Base-by-base conservation (phyloP, 2,113 vertebrate genomes). In the Brachyhypopomus gauderio region DNA sequence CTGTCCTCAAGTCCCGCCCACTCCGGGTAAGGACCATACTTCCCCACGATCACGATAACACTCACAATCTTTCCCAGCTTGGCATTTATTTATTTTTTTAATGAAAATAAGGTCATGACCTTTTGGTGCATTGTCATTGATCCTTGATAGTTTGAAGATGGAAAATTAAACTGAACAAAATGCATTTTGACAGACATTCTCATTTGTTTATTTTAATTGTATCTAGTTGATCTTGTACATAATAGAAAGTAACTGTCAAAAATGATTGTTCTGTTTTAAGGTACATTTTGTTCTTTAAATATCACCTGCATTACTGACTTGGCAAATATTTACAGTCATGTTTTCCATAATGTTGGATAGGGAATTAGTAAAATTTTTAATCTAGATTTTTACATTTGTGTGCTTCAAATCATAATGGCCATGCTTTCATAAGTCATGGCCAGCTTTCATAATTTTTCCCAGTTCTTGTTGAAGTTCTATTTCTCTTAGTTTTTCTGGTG, bases 1-100 rank as follows among this genome's bases (percentile, higher is more conserved):
- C 93, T 99, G 87, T 98, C 97, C 81, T 97, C 95, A 84, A 98
- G 96, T 81, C 96, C 97, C 72, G 92, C 97, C 84, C 97, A 98
- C 90, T 98, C 98, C 77, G 96, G 98, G 98, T 99, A 88, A 89
- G 96, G 30, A 25, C 78, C 34, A 58, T 11, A 81, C n/a, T 59
- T 20, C 48, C 80, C 55, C 58, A 36, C 55, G 52, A 63, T 52
- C 45, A 64, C 48, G n/a, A 19, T 25, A 30, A 48, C 55, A 58
- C 58, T 34, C 27, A 36, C 48, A 78, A 1, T n/a, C 22, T 60
- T 16, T 63, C 22, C 45, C 38, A 30, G 20, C 3, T n/a, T 4
- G 7, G 12, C 16, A 34, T n/a, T n/a, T n/a, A n/a, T n/a, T n/a
- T n/a, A n/a, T n/a, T n/a, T n/a, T n/a, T 20, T 1, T 76, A 25